Conservation (phyloP, 2,888 invertebrate genomes). For the Agrotis exclamationis region DNA sequence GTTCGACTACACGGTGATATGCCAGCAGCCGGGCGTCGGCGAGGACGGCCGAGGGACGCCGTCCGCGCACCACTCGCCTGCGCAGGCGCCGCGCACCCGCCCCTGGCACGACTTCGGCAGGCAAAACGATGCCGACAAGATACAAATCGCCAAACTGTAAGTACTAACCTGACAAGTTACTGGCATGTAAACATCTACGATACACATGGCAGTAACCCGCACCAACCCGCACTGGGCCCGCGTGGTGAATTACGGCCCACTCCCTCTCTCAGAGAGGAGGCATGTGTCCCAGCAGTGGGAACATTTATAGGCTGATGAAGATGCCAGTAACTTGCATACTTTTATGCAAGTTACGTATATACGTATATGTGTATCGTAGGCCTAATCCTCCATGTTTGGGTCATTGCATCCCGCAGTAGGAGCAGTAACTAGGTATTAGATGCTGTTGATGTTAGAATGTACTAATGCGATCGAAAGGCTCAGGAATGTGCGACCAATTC, state of each 20-base stretch:
- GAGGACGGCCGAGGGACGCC: slow-evolving; percentile 92
- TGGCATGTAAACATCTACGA: too few species aligned
- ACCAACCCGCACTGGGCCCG: too few species aligned
- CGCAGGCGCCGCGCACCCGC: slow-evolving; percentile 93
- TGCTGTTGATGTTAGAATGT: slow-evolving; percentile 45
- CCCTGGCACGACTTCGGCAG: slow-evolving; percentile 99
- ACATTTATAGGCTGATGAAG: too few species aligned
- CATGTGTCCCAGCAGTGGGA: too few species aligned
- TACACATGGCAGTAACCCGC: too few species aligned
- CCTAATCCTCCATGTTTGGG: slow-evolving; percentile 30
- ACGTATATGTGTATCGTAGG: too few species aligned
- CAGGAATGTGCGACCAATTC: slow-evolving; percentile 48
- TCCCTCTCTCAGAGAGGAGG: too few species aligned
- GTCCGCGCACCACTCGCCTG: slow-evolving; percentile 92
- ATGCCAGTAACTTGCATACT: too few species aligned
- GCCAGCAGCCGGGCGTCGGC: slow-evolving; percentile 92
- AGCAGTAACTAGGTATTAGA: not conserved
- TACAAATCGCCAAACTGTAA: slow-evolving; percentile 99
- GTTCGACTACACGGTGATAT: slow-evolving; percentile 98
- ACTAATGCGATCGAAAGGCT: slow-evolving; percentile 35
- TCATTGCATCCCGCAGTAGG: slow-evolving; percentile 9
- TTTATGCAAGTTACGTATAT: too few species aligned
- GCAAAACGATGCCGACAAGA: slow-evolving; percentile 98
- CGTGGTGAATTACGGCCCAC: too few species aligned
- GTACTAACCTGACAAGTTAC: too few species aligned